Conservation (phyloP, 2,888 invertebrate genomes). For the Lagria hirta region DNA sequence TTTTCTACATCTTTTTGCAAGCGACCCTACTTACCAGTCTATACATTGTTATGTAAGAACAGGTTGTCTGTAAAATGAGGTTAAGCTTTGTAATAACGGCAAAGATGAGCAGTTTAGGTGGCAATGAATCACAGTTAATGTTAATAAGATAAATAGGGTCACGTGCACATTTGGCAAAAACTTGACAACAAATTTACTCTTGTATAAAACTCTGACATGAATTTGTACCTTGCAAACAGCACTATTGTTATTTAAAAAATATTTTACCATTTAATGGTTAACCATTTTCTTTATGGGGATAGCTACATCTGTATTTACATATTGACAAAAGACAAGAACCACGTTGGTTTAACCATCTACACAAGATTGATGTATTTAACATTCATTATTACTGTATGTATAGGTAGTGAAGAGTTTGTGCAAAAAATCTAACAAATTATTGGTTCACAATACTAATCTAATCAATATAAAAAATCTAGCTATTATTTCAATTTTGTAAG, state of each 20-base stretch:
- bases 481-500: constrained; percentile 25
- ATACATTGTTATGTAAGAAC: constrained; percentile 17
- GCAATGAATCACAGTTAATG: constrained; percentile 26
- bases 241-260: constrained; percentile 52
- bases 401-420: constrained; percentile 25
- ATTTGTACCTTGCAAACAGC: constrained; percentile 56
- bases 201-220: constrained; percentile 53
- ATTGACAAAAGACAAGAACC: constrained; percentile 50
- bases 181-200: constrained; percentile 51
- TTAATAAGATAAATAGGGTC: constrained; percentile 39
- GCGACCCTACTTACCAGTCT: constrained; percentile 20
- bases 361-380: constrained; percentile 27
- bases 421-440: constrained; percentile 25
- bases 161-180: constrained; percentile 46
- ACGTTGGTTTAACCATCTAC: constrained; percentile 33
- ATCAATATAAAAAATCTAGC: constrained; percentile 25
- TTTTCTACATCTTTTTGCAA: constrained; percentile 32
- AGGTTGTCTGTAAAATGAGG: constrained; percentile 16
- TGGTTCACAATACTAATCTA: constrained; percentile 20
- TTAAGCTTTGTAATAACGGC: constrained; percentile 18
- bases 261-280: constrained; percentile 46
- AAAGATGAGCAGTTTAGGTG: constrained; percentile 17
- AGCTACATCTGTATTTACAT: constrained; percentile 49
- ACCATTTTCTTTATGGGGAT: constrained; percentile 40
- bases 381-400: constrained; percentile 34